Evolutionary conservation across 2,888 invertebrate species (phyloP).

Genomic region (Linhomoeus sp.): DNA sequence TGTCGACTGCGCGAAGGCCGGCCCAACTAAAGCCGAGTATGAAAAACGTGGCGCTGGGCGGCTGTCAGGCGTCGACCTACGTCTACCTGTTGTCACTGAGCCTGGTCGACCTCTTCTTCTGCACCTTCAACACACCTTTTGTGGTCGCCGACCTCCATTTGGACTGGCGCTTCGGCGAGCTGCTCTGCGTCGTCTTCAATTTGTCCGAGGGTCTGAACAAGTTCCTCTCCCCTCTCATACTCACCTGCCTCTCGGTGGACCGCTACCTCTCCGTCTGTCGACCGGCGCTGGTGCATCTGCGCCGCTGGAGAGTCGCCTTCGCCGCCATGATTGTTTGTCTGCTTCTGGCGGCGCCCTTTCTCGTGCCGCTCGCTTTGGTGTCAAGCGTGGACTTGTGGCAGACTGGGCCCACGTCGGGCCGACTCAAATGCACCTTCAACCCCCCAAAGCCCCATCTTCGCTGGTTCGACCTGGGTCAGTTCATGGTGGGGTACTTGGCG

Average conservation of each 20-base stretch:
- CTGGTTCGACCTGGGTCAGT: not conserved
- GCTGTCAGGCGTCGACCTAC: not conserved
- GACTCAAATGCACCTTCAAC: no score
- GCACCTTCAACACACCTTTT: not conserved
- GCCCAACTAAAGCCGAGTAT: no score
- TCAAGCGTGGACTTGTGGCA: no score
- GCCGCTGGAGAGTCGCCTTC: not conserved
- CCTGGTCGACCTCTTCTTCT: not conserved
- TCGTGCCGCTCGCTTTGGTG: no score
- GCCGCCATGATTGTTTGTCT: no score
- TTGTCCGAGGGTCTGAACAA: slow-evolving; percentile 1
- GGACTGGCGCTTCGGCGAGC: slow-evolving; percentile 1
- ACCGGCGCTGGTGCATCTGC: not conserved
- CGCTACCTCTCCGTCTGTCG: slow-evolving; percentile 3
- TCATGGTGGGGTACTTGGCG: slow-evolving; percentile 1
- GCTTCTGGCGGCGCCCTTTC: no score
- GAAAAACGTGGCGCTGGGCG: no score
- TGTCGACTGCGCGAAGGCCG: no score
- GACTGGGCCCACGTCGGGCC: no score
- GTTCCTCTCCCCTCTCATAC: slow-evolving; percentile 1
- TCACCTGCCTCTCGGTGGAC: not conserved
- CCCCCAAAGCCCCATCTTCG: no score
- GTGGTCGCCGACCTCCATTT: not conserved
- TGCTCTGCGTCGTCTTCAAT: not conserved
- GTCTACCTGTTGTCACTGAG: slow-evolving; percentile 1